phyloP scores from a whole-genome alignment of 2,113 vertebrate genomes.

The Baryphthengus martii region DNA sequence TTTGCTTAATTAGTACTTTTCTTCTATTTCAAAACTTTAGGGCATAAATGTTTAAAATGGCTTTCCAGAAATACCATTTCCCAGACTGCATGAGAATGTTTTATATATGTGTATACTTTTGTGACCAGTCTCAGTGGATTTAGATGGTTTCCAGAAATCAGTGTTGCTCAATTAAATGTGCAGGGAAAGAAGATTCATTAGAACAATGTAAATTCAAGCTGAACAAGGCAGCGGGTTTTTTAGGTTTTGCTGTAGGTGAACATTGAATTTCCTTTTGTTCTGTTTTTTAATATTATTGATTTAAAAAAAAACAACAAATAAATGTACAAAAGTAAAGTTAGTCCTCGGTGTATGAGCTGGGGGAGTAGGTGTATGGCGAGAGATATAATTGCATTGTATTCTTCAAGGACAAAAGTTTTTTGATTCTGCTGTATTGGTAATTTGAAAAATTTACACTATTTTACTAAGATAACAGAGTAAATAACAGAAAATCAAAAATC shows the following conservation, averaged over 20 bases:
- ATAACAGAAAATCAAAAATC: slow-evolving; percentile 59
- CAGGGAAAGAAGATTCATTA: not conserved
- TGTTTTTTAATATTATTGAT: slow-evolving; percentile 43
- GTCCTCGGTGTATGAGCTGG: not conserved
- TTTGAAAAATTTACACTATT: slow-evolving; percentile 42
- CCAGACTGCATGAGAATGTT: not conserved
- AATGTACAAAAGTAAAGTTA: slow-evolving; percentile 12
- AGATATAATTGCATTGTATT: slow-evolving; percentile 30
- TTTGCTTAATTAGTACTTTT: slow-evolving; percentile 21
- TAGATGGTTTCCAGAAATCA: slow-evolving; percentile 13
- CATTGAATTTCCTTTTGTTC: slow-evolving; percentile 13
- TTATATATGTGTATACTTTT: not conserved
- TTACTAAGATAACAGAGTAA: slow-evolving; percentile 49
- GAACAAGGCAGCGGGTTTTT: not conserved
- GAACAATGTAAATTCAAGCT: not conserved
- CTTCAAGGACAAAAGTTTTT: slow-evolving; percentile 54
- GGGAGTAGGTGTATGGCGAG: not conserved
- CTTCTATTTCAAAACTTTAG: not conserved
- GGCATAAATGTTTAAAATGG: not conserved
- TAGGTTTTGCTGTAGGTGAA: slow-evolving; percentile 2
- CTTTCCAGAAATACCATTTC: not conserved
- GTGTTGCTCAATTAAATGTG: slow-evolving; percentile 20
- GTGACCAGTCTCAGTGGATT: not conserved
- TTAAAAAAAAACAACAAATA: no score
- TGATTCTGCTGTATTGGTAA: not conserved